Evolutionary conservation across 2,797 vertebrate species (phyloP).

Genomic region (Sebastes matsubarae): DNA sequence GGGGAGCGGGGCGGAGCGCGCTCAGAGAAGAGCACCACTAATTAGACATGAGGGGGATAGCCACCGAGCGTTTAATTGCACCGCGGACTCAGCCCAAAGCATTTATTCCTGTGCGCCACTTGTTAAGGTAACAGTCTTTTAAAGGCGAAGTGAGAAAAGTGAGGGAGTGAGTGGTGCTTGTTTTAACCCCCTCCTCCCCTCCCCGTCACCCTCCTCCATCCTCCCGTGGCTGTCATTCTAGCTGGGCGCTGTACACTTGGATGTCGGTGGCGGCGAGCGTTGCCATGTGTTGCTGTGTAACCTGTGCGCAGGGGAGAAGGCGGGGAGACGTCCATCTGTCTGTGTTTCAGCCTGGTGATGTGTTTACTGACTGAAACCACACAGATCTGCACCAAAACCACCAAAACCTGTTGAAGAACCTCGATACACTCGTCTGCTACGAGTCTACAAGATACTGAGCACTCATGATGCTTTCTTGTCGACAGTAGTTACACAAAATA

Average conservation of each 20-base stretch:
- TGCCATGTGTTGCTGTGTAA: constrained; percentile 75
- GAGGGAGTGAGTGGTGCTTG: constrained; percentile 73
- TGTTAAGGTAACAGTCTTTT: constrained; percentile 87
- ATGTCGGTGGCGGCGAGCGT: constrained; percentile 63
- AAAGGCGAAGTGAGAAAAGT: constrained; percentile 82
- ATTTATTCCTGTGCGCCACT: constrained; percentile 76
- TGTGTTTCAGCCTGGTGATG: constrained; percentile 12
- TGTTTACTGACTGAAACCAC: constrained; percentile 9
- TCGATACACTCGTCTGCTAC: no score
- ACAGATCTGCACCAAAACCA: constrained; percentile 14
- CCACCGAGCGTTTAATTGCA: constrained; percentile 81
- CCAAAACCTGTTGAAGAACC: constrained; percentile 35
- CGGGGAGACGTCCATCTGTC: constrained; percentile 73
- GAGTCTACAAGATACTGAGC: neutral
- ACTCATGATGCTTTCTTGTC: neutral
- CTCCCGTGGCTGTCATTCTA: constrained; percentile 60
- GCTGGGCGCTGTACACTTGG: constrained; percentile 78
- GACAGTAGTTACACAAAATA: neutral
- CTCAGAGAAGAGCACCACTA: constrained; percentile 80
- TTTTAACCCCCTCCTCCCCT: constrained; percentile 40
- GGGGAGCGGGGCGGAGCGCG: constrained; percentile 64
- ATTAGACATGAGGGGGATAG: constrained; percentile 81
- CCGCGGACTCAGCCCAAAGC: constrained; percentile 75
- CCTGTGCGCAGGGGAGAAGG: constrained; percentile 64
- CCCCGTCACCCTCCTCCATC: constrained; percentile 8